Percentiles rank a stretch among this genome's conserved stretches.
Evolutionary conservation across 2,797 vertebrate genomes (phyloP).

Genomic region (Artibeus jamaicensis): DNA sequence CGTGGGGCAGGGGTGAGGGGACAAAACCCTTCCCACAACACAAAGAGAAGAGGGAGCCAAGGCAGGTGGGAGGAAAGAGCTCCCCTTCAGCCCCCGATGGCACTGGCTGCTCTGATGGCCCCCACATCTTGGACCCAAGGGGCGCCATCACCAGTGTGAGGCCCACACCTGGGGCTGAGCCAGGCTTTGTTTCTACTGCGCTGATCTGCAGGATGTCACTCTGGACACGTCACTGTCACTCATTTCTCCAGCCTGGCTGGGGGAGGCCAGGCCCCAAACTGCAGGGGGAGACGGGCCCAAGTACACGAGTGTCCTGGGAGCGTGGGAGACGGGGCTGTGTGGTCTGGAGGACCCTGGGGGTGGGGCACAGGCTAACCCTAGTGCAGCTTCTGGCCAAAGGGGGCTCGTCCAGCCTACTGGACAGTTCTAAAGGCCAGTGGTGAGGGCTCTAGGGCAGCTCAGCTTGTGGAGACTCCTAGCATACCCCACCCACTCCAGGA

Average conservation of each 20-base stretch:
- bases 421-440: background rate
- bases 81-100: background rate
- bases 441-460: background rate
- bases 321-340: conserved; percentile 72
- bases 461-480: background rate
- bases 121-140: background rate
- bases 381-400: background rate
- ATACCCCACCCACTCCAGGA: background rate
- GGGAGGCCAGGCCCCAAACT: background rate
- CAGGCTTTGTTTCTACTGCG: background rate
- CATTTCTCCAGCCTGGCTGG: background rate
- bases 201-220: background rate
- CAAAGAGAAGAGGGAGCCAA: background rate
- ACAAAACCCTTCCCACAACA: background rate
- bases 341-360: background rate
- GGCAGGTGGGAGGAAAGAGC: background rate
- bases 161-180: background rate
- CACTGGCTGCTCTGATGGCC: background rate
- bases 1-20: background rate
- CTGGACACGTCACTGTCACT: background rate
- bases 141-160: background rate
- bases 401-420: background rate
- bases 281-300: background rate
- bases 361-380: conserved; percentile 61
- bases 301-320: background rate